Percentiles rank a stretch among this genome's conserved stretches.
phyloP scores from a whole-genome alignment of 2,888 invertebrate genomes.

The Metallyticus violacea region DNA sequence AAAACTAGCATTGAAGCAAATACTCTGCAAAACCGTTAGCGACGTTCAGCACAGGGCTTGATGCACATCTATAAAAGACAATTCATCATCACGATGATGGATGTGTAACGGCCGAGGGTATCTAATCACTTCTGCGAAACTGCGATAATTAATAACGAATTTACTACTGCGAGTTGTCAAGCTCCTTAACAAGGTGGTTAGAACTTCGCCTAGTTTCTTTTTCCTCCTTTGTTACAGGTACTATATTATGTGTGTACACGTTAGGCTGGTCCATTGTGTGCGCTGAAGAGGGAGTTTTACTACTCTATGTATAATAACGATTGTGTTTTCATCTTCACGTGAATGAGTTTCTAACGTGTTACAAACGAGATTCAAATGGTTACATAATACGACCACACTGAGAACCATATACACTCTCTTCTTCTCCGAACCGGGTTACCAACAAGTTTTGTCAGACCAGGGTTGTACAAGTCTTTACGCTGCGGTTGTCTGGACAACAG shows the following conservation, averaged over 20 bases:
- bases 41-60: too few species aligned
- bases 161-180: not conserved
- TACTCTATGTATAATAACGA: not conserved
- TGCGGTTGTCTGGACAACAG: not conserved
- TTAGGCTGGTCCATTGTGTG: not conserved
- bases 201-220: not conserved
- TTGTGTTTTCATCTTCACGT: not conserved
- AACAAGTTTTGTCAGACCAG: not conserved
- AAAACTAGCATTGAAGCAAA: too few species aligned
- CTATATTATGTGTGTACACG: not conserved
- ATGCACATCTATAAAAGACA: not conserved
- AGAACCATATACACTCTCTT: not conserved
- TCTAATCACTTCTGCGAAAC: not conserved
- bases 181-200: not conserved
- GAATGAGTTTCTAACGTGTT: conserved; percentile 24
- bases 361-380: conserved; percentile 27
- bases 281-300: not conserved
- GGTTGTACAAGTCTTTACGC: not conserved
- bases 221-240: not conserved
- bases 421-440: not conserved
- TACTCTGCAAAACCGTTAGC: too few species aligned
- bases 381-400: conserved; percentile 19
- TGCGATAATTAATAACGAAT: not conserved
- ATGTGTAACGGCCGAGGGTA: not conserved
- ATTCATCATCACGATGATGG: not conserved